These are phyloP conservation scores for Cladopsammia gracilis DNA, from an alignment of 64 coral and sea anemone species.

Conservation along the genomic window DNA sequence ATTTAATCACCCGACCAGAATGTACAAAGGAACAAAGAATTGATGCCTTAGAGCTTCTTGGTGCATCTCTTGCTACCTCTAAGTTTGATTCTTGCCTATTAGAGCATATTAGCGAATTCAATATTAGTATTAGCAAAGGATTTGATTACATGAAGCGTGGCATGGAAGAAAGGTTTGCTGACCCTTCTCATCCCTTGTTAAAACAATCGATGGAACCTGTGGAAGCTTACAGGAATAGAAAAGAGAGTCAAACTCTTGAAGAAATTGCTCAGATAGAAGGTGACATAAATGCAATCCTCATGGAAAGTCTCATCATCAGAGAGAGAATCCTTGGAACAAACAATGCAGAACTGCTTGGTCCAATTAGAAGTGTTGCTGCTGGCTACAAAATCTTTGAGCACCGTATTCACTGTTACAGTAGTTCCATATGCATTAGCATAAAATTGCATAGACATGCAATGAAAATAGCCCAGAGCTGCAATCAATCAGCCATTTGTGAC, in stretches of 20 bases:
- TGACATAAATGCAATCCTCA: neutral
- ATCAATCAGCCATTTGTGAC: too few relatives aligned
- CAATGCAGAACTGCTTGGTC: neutral
- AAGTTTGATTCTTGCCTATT: too few relatives aligned
- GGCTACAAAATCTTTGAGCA: constrained; percentile 8
- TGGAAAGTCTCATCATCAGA: constrained; percentile 41
- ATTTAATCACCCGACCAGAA: constrained; percentile 8
- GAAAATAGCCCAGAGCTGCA: too few relatives aligned
- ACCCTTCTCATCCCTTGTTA: neutral
- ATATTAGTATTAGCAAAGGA: too few relatives aligned
- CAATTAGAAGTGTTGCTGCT: constrained; percentile 26
- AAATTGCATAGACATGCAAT: too few relatives aligned
- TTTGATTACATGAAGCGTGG: constrained; percentile 24
- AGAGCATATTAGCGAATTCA: constrained; percentile 27
- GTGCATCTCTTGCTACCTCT: constrained; percentile 49
- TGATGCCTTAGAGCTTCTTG: constrained; percentile 46
- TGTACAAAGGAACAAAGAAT: constrained; percentile 37
- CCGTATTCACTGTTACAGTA: too few relatives aligned
- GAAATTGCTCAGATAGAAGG: constrained; percentile 34
- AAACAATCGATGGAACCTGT: constrained; percentile 31
- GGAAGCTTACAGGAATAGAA: constrained; percentile 31
- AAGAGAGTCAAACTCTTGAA: constrained; percentile 24
- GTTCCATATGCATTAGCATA: neutral
- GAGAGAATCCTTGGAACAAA: constrained; percentile 55
- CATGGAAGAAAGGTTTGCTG: constrained; percentile 30